phyloP scores from a whole-genome alignment of 2,797 vertebrate species.

The Melanotaenia pygmaea region DNA sequence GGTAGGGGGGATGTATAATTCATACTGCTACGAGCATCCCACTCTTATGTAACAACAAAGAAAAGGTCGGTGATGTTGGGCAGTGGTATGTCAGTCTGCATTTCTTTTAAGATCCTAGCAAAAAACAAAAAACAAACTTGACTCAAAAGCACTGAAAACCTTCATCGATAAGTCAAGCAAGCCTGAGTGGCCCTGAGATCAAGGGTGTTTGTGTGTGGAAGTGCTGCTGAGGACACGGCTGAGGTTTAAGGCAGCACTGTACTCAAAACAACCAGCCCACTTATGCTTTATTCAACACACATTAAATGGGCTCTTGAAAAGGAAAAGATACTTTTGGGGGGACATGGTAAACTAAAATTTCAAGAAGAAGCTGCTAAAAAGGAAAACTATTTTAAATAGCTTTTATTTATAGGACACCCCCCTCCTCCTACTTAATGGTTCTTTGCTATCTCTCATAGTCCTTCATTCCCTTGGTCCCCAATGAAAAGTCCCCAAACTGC shows the following conservation, averaged over 20 bases:
- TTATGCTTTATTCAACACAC: slow-evolving; percentile 34
- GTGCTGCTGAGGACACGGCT: slow-evolving; percentile 55
- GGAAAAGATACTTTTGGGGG: slow-evolving; percentile 23
- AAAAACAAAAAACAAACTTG: too few species aligned
- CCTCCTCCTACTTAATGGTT: slow-evolving; percentile 21
- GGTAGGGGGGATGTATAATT: slow-evolving; percentile 57
- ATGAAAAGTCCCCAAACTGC: slow-evolving; percentile 61
- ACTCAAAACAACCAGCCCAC: slow-evolving; percentile 60
- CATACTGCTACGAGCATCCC: slow-evolving; percentile 45
- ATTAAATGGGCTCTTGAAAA: slow-evolving; percentile 37
- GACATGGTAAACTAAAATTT: slow-evolving; percentile 11
- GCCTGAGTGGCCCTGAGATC: slow-evolving; percentile 47
- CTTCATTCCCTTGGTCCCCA: slow-evolving; percentile 41
- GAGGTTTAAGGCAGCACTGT: slow-evolving; percentile 58
- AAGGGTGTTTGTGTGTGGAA: slow-evolving; percentile 40
- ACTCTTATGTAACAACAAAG: slow-evolving; percentile 55
- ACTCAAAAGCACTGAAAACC: too few species aligned
- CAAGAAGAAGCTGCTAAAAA: background rate
- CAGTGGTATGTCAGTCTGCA: slow-evolving; percentile 19
- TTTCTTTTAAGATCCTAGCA: slow-evolving; percentile 8
- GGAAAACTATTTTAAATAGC: background rate
- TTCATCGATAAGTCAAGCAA: slow-evolving; percentile 6
- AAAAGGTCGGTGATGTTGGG: slow-evolving; percentile 32
- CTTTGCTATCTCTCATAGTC: slow-evolving; percentile 36
- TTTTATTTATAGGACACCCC: background rate